phyloP scores from a whole-genome alignment of 2,797 vertebrate genomes.

The Scleropages formosus region DNA sequence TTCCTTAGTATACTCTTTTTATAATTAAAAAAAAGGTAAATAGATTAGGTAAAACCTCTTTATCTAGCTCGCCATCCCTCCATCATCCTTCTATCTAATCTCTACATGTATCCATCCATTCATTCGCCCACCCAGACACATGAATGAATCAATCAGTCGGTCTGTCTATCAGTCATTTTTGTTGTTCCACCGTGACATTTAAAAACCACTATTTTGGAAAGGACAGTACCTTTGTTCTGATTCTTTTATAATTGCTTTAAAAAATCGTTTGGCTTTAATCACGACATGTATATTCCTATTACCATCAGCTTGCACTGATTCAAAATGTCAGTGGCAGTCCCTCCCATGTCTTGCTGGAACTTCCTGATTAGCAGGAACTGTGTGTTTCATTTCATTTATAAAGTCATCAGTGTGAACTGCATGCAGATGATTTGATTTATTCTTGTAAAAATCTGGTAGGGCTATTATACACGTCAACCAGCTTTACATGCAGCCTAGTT shows the following conservation, averaged over 20 bases:
- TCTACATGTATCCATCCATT: too few species aligned
- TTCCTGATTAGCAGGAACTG: conserved; percentile 42
- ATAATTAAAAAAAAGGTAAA: too few species aligned
- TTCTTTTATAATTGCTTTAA: conserved; percentile 56
- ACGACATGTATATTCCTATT: conserved; percentile 64
- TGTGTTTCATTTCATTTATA: conserved; percentile 19
- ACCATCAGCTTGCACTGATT: conserved; percentile 53
- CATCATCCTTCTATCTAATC: too few species aligned
- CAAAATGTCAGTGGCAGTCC: conserved; percentile 46
- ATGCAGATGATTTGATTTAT: conserved; percentile 32
- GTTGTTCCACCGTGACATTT: too few species aligned
- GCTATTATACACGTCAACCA: conserved; percentile 30
- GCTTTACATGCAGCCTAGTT: background rate
- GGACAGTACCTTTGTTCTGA: conserved; percentile 49
- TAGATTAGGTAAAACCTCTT: too few species aligned
- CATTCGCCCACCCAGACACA: too few species aligned
- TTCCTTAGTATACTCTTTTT: too few species aligned
- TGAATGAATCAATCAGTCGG: background rate
- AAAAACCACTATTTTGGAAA: conserved; percentile 25
- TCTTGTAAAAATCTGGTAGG: background rate
- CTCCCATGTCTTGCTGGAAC: conserved; percentile 33
- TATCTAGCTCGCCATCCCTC: background rate
- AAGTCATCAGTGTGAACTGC: conserved; percentile 56
- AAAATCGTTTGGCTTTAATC: conserved; percentile 44
- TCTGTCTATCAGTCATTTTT: too few species aligned